Conservation (phyloP, 30 jellyfish, hydroid and myxozoan genomes). For the Aurelia sp. region DNA sequence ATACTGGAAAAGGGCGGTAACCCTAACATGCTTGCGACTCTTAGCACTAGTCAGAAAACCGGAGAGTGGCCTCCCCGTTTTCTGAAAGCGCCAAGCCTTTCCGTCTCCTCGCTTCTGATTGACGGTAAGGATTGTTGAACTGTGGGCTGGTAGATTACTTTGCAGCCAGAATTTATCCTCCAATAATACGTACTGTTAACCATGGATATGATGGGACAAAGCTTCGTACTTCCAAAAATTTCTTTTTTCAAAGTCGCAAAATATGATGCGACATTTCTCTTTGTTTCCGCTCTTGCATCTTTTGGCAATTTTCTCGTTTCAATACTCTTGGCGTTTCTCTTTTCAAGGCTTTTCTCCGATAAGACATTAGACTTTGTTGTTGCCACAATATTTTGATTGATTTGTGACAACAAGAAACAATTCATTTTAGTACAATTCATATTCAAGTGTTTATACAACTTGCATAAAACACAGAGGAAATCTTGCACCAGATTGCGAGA, state of each 20-base stretch:
- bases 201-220: not conserved
- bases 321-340: not conserved
- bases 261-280: not conserved
- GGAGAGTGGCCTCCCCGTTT: constrained; percentile 35
- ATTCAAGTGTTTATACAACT: constrained; percentile 67
- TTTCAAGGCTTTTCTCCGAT: not conserved
- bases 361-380: not conserved
- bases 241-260: constrained; percentile 10
- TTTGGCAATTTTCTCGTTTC: not conserved
- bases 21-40: not conserved
- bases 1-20: too few relatives aligned
- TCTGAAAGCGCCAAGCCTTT: not conserved
- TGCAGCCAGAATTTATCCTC: constrained; percentile 2
- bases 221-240: not conserved
- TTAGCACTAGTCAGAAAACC: constrained; percentile 79
- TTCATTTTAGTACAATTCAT: constrained; percentile 41
- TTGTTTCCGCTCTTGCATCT: not conserved
- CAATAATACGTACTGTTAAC: not conserved
- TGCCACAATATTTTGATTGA: constrained; percentile 5
- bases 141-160: not conserved
- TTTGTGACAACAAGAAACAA: constrained; percentile 54
- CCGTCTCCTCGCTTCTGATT: not conserved
- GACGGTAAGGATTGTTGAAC: not conserved
- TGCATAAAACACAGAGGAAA: constrained; percentile 73
- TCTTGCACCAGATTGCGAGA: constrained; percentile 57